Percentiles rank a stretch among this genome's conserved stretches.
These are phyloP conservation scores for Zophobas atratus DNA, from an alignment of 1,140 invertebrate species.

Conservation along the genomic window DNA sequence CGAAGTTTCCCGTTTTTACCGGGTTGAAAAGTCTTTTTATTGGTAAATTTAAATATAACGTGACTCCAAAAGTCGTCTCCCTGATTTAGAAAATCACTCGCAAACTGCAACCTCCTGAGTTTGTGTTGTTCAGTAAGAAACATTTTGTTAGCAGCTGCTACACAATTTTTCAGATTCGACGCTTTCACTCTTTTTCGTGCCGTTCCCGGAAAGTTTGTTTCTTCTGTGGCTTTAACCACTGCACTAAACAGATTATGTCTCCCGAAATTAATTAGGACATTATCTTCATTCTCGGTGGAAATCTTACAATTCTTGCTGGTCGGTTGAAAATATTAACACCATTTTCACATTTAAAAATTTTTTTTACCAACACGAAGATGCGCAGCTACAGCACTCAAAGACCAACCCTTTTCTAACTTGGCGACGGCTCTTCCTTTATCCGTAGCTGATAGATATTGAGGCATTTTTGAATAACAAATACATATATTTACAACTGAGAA, in stretches of 20 bases:
- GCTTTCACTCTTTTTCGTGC: background rate
- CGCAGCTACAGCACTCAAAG: no score
- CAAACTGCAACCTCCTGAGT: background rate
- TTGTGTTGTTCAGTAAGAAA: background rate
- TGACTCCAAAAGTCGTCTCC: background rate
- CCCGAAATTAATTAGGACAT: background rate
- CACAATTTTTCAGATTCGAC: background rate
- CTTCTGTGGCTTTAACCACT: background rate
- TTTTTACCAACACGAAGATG: no score
- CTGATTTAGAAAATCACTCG: background rate
- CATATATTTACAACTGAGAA: no score
- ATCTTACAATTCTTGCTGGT: background rate
- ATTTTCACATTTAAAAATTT: no score
- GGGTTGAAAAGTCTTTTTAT: background rate
- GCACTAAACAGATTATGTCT: background rate
- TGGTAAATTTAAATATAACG: background rate
- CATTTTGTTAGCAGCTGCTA: background rate
- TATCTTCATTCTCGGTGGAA: slow-evolving; percentile 2
- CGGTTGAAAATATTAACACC: no score
- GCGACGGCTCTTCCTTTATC: no score
- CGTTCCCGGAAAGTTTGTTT: slow-evolving; percentile 2
- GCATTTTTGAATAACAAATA: no score
- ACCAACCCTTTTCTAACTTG: no score
- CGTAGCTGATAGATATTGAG: no score
- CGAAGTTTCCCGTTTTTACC: background rate